These are phyloP conservation scores for Dryoscopus gambensis DNA, from an alignment of 2,113 vertebrate species.

Conservation along the genomic window DNA sequence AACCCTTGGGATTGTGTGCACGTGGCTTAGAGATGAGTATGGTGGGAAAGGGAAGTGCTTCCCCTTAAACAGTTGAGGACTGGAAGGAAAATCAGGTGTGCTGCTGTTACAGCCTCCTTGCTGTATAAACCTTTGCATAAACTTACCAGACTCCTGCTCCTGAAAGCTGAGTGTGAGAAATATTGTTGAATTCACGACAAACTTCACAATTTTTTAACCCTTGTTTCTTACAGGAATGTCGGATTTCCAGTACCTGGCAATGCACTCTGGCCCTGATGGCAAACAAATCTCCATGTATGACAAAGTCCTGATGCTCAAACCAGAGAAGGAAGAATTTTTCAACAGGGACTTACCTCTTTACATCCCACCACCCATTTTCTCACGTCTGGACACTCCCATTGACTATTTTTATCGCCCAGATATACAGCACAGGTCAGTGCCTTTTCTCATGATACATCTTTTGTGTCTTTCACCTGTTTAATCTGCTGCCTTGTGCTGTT, in stretches of 20 bases:
- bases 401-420: slow-evolving; percentile 94
- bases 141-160: not conserved
- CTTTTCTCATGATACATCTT: not conserved
- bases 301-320: slow-evolving; percentile 84
- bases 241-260: slow-evolving; percentile 92
- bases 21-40: accelerated
- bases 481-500: not conserved
- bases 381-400: slow-evolving; percentile 85
- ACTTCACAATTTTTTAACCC: not conserved
- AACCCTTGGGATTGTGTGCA: not conserved
- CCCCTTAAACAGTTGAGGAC: not conserved
- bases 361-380: slow-evolving; percentile 93
- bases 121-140: not conserved
- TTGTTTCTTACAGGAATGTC: slow-evolving; percentile 72
- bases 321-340: slow-evolving; percentile 89
- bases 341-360: slow-evolving; percentile 83
- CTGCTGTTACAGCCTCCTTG: not conserved
- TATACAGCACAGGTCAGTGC: slow-evolving; percentile 75
- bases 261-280: slow-evolving; percentile 75
- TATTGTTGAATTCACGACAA: not conserved
- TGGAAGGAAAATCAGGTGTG: not conserved
- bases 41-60: not conserved
- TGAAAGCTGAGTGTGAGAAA: not conserved
- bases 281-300: slow-evolving; percentile 84
- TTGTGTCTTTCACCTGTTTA: not conserved